Evolutionary conservation across 2,888 invertebrate species (phyloP).

Genomic region (Coenonympha glycerion): DNA sequence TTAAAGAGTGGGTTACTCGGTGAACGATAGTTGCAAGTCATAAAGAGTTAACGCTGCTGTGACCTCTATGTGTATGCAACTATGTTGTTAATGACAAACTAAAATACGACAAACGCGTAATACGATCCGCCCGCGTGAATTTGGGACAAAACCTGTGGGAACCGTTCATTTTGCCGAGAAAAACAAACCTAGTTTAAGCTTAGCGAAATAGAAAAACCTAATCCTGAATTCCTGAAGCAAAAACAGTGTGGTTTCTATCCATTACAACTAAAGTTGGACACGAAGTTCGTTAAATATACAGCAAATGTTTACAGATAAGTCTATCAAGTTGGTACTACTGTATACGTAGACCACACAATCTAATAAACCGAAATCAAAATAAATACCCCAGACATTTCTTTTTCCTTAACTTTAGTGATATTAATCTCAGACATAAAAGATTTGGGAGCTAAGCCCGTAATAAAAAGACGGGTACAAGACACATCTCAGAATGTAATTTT

Average conservation of each 20-base stretch:
- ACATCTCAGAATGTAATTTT: constrained; percentile 5
- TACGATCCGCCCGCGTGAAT: too few species aligned
- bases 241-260: too few species aligned
- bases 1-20: not conserved
- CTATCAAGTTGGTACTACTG: too few species aligned
- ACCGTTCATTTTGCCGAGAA: too few species aligned
- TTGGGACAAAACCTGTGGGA: too few species aligned
- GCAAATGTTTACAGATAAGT: too few species aligned
- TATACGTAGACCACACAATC: not conserved
- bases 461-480: not conserved
- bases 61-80: constrained; percentile 17
- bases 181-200: too few species aligned
- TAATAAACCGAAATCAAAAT: not conserved
- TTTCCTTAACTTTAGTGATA: not conserved
- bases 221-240: too few species aligned
- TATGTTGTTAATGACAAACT: constrained; percentile 16
- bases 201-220: too few species aligned
- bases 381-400: not conserved
- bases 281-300: too few species aligned
- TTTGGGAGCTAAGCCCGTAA: not conserved
- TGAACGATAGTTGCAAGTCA: constrained; percentile 6
- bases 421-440: not conserved
- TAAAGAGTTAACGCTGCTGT: constrained; percentile 19
- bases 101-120: too few species aligned
- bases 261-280: too few species aligned